Conservation (phyloP, 2,888 invertebrate genomes). For the Taphrorychus bicolor region DNA sequence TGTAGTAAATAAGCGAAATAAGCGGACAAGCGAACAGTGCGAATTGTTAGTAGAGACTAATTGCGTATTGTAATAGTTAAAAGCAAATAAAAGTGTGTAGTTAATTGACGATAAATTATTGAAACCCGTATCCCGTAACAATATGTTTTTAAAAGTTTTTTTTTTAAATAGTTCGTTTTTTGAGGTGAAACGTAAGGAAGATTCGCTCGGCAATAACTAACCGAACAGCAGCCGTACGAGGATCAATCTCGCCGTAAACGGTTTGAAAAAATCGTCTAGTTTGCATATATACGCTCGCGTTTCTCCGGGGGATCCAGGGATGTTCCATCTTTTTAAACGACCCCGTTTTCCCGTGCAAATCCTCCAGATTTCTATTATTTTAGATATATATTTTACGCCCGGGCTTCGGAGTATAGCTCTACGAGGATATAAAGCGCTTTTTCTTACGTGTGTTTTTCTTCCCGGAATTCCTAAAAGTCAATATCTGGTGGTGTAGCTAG, state of each 20-base stretch:
- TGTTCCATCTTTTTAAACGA: slow-evolving; percentile 30
- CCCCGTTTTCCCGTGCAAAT: slow-evolving; percentile 24
- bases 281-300: background rate
- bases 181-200: background rate
- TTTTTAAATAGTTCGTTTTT: background rate
- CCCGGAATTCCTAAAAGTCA: too few relatives aligned
- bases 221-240: background rate
- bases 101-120: too few relatives aligned
- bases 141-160: background rate
- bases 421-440: background rate
- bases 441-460: slow-evolving; percentile 3
- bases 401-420: background rate
- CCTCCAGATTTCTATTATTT: slow-evolving; percentile 27
- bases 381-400: slow-evolving; percentile 14
- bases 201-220: background rate
- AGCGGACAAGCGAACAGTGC: too few relatives aligned
- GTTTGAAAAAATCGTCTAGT: background rate
- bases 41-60: too few relatives aligned
- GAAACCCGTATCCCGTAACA: too few relatives aligned
- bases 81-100: too few relatives aligned
- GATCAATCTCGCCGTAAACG: background rate
- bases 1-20: too few relatives aligned
- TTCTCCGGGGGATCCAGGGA: background rate
- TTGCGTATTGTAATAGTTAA: too few relatives aligned
- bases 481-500: too few relatives aligned